Evolutionary conservation across 64 coral and sea anemone species (phyloP).

Genomic region (Actinia equina): DNA sequence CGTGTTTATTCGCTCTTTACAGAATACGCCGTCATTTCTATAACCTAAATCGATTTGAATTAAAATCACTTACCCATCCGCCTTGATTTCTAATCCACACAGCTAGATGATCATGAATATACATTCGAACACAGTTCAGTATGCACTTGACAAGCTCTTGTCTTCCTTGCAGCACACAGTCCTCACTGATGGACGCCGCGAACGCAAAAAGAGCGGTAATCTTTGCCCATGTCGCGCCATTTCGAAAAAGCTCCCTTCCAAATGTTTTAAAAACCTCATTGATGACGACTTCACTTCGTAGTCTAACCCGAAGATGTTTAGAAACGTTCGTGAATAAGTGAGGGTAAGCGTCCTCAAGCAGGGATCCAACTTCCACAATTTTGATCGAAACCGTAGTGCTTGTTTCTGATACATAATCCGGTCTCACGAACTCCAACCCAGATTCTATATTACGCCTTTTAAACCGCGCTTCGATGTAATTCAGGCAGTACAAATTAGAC

Average conservation of each 20-base stretch:
- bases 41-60: too few species aligned
- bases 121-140: constrained; percentile 64
- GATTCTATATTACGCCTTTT: constrained; percentile 84
- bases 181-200: constrained; percentile 65
- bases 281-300: constrained; percentile 90
- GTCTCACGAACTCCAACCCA: constrained; percentile 71
- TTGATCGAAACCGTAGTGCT: constrained; percentile 50
- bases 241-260: constrained; percentile 76
- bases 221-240: constrained; percentile 78
- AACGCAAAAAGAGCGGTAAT: constrained; percentile 90
- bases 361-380: constrained; percentile 78
- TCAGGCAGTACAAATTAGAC: constrained; percentile 86
- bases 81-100: constrained; percentile 92
- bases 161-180: constrained; percentile 72
- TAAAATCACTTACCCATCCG: constrained; percentile 74
- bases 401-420: constrained; percentile 51
- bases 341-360: constrained; percentile 78
- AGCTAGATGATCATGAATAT: constrained; percentile 82
- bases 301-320: constrained; percentile 69
- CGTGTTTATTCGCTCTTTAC: not conserved
- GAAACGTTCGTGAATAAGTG: constrained; percentile 80
- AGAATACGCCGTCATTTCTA: not conserved
- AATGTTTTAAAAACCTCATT: constrained; percentile 81
- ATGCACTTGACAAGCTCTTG: constrained; percentile 90
- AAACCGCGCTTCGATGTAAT: constrained; percentile 89